Conservation (phyloP, 1,140 invertebrate species). For the Diachasmimorpha longicaudata region DNA sequence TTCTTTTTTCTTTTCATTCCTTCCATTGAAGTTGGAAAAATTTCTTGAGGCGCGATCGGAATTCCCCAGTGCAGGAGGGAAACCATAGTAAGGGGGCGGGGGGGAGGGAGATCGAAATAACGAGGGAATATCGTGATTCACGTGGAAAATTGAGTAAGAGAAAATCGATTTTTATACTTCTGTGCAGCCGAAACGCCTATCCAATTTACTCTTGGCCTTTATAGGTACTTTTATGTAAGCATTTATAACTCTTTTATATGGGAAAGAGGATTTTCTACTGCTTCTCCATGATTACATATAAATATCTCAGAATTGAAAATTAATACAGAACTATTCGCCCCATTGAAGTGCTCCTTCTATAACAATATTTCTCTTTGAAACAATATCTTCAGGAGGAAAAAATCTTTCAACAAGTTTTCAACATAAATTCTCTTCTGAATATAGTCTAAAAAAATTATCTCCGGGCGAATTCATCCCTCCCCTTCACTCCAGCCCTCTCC, state of each 20-base stretch:
- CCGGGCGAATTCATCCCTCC: no score
- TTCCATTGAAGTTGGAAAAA: background rate
- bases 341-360: no score
- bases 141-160: constrained; percentile 13
- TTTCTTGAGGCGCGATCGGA: constrained; percentile 9
- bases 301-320: no score
- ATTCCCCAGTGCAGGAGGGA: background rate
- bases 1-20: background rate
- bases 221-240: background rate
- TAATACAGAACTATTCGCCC: no score
- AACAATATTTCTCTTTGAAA: no score
- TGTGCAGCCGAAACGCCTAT: background rate
- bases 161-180: constrained; percentile 3
- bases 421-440: no score
- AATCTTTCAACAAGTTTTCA: no score
- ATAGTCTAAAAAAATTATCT: no score
- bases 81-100: background rate
- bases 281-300: background rate
- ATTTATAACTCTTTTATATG: background rate
- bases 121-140: constrained; percentile 18
- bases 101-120: background rate
- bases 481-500: no score
- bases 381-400: no score
- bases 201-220: background rate
- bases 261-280: background rate